phyloP scores from a whole-genome alignment of 2,797 vertebrate species.

The Enteromius mattozi region DNA sequence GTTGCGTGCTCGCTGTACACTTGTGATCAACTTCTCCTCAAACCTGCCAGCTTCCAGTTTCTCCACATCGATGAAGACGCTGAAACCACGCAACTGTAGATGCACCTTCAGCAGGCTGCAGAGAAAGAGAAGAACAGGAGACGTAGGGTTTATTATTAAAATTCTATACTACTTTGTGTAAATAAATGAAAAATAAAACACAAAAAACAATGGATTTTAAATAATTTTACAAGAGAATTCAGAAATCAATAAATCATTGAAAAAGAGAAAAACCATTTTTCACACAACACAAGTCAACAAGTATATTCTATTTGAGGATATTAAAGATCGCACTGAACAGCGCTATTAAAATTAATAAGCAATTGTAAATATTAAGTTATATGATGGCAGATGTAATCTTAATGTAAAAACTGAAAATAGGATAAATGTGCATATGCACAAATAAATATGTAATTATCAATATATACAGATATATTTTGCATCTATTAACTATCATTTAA shows the following conservation, averaged over 20 bases:
- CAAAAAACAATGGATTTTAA: background rate
- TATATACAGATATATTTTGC: background rate
- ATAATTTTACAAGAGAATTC: background rate
- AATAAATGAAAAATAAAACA: background rate
- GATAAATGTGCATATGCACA: background rate
- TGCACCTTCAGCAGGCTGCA: conserved; percentile 95
- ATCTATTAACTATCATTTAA: background rate
- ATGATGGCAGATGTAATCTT: background rate
- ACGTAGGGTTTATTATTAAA: background rate
- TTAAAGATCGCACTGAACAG: background rate
- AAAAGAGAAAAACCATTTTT: background rate
- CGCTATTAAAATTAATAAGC: background rate
- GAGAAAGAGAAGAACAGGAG: conserved; percentile 5
- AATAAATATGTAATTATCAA: background rate
- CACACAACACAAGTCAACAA: background rate
- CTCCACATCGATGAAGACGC: conserved; percentile 97
- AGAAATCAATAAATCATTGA: background rate
- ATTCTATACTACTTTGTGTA: background rate
- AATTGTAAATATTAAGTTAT: background rate
- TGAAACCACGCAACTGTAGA: conserved; percentile 93
- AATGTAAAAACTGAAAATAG: too few relatives aligned
- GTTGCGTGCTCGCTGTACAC: conserved; percentile 88
- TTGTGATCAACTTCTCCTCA: conserved; percentile 93
- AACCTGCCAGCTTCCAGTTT: conserved; percentile 97
- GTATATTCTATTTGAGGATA: background rate